Evolutionary conservation across 2,113 vertebrate species (phyloP).

Genomic region (Cynocephalus volans): DNA sequence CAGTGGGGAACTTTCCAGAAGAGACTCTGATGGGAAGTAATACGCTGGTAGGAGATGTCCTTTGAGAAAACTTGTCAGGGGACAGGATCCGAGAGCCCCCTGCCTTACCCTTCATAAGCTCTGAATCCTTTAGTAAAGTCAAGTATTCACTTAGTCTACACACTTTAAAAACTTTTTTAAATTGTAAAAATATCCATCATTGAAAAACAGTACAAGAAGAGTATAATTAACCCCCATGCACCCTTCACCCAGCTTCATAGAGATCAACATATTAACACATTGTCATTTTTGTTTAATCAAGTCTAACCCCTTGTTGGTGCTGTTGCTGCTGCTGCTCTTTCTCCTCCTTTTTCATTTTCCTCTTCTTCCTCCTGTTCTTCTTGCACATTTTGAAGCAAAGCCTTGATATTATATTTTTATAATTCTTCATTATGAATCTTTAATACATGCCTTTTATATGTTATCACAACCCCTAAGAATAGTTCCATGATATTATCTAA

Average conservation of each 20-base stretch:
- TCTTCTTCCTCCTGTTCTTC: background rate
- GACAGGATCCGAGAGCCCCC: background rate
- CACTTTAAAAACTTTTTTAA: background rate
- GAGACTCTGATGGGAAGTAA: background rate
- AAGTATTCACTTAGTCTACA: background rate
- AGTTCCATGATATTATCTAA: background rate
- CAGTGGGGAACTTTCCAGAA: background rate
- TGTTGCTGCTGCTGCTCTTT: background rate
- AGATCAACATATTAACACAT: background rate
- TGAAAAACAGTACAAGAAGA: background rate
- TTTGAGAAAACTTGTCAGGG: conserved; percentile 11
- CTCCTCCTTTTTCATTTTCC: background rate
- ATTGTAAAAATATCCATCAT: background rate
- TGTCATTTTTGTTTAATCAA: background rate
- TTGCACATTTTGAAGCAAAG: background rate
- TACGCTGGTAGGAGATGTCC: background rate
- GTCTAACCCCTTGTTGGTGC: background rate
- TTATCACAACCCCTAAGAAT: background rate
- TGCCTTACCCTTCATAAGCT: background rate
- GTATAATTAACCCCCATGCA: background rate
- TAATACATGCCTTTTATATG: background rate
- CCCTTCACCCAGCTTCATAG: background rate
- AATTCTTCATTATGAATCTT: background rate
- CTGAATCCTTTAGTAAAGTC: background rate
- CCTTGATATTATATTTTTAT: background rate